Evolutionary conservation across 2,888 invertebrate genomes (phyloP), one percentile per base, ranked within the genome.

Genomic region (Minunthozetes semirufus): DNA sequence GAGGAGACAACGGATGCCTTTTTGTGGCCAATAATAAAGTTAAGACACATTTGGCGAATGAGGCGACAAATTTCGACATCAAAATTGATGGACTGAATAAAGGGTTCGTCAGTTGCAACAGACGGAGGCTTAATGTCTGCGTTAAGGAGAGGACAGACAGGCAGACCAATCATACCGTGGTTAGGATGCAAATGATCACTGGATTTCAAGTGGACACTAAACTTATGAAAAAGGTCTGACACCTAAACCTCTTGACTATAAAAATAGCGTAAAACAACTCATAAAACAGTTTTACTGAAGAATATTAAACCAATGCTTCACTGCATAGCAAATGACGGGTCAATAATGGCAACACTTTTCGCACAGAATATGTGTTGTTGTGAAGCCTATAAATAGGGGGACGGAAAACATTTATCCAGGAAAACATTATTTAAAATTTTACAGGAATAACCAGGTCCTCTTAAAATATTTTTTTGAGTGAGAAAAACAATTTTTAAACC

Each of bases 61-160:
- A 38, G 19, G 17, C 42, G 19, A 22, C 70, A 25, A 42, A 70
- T 42, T 70, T 70, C 25, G 48, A 33, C 15, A 33, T 70, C 17
- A 70, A 13, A 25, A 70, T 70, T 33, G 70, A 70, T 22, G 70
- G 70, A 5, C 38, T 70, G 29, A n/a, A 38, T 22, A 70, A 33
- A 25, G 70, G 70, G 19, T 70, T 33, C 25, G 38, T 46, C 17
- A 38, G 42, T 42, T 70, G 70, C 33, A 42, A 33, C 17, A 70
- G 33, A 48, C 6, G 70, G 15, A 4, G 42, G n/a, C 15, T 70
- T 19, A 42, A 1, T 8, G 3, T 38, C 1, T 70, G 70, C 15
- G 33, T 15, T 13, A 70, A 8, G 6, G 42, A 70, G 17, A 1
- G 1, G 22, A 2, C 13, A 1, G 70, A 13, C 19, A 1, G 1